A percentile compares a stretch with the other conserved stretches of the same genome.
These are phyloP conservation scores for Procavia capensis DNA, from an alignment of 2,113 vertebrate species.

Conservation along the genomic window DNA sequence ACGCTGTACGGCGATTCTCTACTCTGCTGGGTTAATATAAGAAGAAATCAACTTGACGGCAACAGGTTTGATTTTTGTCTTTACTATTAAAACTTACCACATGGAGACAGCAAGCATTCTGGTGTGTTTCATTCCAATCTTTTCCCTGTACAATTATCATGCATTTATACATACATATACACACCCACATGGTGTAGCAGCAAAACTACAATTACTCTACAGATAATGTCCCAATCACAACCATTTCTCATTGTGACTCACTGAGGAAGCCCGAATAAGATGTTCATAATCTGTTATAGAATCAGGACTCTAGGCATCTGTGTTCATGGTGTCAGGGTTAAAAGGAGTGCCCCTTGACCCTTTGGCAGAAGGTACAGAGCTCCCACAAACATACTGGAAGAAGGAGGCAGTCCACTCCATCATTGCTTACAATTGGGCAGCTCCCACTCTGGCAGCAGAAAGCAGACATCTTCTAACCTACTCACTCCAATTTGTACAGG, in stretches of 20 bases:
- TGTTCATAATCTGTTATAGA: background rate
- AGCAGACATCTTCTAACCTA: accelerated
- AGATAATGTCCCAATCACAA: background rate
- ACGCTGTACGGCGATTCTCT: background rate
- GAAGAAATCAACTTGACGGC: no score
- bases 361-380: background rate
- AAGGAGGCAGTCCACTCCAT: background rate
- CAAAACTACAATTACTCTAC: background rate
- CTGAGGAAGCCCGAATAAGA: background rate
- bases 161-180: background rate
- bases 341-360: background rate
- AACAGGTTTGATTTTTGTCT: no score
- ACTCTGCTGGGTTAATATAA: no score
- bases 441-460: background rate
- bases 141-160: background rate
- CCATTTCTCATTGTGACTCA: background rate
- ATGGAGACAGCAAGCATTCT: no score
- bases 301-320: background rate
- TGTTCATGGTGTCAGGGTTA: background rate
- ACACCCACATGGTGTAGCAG: background rate
- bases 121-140: background rate
- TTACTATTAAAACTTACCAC: no score
- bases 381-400: background rate
- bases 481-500: background rate
- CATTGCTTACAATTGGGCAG: background rate